These are phyloP conservation scores for Callocephalon fimbriatum DNA, from an alignment of 2,113 vertebrate genomes.

Conservation along the genomic window DNA sequence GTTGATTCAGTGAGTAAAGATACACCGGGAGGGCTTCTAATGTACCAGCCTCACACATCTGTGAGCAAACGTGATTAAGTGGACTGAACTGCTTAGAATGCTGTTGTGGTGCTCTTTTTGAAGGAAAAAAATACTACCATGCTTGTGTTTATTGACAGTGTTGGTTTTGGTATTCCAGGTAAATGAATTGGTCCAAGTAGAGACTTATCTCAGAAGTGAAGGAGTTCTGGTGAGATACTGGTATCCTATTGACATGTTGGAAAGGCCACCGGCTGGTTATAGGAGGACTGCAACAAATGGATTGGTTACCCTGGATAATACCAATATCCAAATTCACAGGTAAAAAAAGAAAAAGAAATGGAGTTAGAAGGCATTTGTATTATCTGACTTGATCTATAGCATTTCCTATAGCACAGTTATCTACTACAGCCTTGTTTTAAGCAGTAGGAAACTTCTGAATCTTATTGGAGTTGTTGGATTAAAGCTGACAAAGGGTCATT, in stretches of 20 bases:
- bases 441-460: neutral
- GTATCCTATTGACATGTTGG: constrained; percentile 98
- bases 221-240: constrained; percentile 96
- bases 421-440: neutral
- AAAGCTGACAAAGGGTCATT: neutral
- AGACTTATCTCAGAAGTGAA: constrained; percentile 94
- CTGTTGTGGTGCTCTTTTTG: neutral
- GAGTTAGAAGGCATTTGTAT: neutral
- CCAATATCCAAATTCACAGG: constrained; percentile 98
- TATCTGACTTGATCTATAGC: neutral
- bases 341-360: constrained; percentile 32
- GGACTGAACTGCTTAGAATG: neutral
- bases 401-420: neutral
- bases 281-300: constrained; percentile 94
- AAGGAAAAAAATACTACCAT: accelerated
- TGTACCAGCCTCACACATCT: neutral
- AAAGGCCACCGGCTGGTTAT: constrained; percentile 92
- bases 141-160: neutral
- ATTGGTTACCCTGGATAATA: constrained; percentile 92
- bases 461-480: neutral
- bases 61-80: neutral
- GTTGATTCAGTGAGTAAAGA: constrained; percentile 90
- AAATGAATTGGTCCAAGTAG: constrained; percentile 96
- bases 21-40: accelerated
- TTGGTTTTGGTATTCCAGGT: constrained; percentile 76